phyloP scores from a whole-genome alignment of 2,888 invertebrate species.

The Parasteatoda lunata region DNA sequence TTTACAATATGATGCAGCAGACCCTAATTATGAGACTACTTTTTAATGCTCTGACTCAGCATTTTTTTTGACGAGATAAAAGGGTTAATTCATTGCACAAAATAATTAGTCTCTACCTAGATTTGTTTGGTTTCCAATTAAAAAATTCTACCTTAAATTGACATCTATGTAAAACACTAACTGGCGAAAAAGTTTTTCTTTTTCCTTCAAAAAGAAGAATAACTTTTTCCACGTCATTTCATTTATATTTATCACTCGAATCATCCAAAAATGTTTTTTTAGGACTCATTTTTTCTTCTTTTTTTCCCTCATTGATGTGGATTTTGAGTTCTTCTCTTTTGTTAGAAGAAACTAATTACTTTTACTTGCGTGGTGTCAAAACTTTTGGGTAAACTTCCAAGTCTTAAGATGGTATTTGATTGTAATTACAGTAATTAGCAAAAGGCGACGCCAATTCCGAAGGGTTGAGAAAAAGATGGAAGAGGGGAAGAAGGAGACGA shows the following conservation, averaged over 20 bases:
- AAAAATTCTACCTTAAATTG: no score
- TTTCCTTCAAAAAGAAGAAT: conserved; percentile 16
- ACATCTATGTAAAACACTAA: no score
- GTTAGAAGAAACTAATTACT: conserved; percentile 60
- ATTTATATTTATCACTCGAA: conserved; percentile 25
- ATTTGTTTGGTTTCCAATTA: no score
- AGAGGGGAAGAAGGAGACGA: not conserved
- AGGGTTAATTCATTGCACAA: no score
- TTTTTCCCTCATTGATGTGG: not conserved
- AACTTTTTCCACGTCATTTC: conserved; percentile 53
- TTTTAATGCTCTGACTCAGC: no score
- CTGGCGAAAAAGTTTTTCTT: not conserved
- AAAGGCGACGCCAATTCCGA: conserved; percentile 42
- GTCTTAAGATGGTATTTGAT: conserved; percentile 63
- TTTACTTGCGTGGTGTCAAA: conserved; percentile 61
- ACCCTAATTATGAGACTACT: no score
- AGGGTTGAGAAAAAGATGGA: not conserved
- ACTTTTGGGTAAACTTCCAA: conserved; percentile 67
- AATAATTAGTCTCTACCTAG: no score
- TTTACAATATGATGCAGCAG: no score
- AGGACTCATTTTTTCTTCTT: conserved; percentile 5
- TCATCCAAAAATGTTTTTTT: conserved; percentile 48
- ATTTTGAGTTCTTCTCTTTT: conserved; percentile 19
- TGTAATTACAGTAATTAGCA: conserved; percentile 67
- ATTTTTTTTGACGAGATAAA: no score